Base-by-base conservation (phyloP, 2,113 vertebrate species). In the Indicator indicator region DNA sequence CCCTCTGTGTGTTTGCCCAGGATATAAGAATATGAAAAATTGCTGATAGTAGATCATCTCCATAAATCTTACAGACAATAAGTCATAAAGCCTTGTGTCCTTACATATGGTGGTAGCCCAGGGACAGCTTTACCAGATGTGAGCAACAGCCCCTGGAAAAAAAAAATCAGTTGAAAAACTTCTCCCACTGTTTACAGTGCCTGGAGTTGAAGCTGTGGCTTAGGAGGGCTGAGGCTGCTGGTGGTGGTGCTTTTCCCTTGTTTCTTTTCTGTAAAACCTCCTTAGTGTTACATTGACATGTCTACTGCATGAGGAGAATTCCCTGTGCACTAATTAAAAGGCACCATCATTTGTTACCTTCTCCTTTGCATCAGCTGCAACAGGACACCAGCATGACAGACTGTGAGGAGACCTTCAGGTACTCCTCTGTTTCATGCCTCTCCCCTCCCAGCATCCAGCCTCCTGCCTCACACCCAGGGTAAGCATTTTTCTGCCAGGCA, bases 11-110 rank as follows among this genome's bases (percentile, higher is more conserved):
- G 87, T 94, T 95, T 94, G 95, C 95, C 95, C 42, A 83, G 63
- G 89, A 91, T 97, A 96, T 59, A 86, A 95, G 96, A 97, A 97
- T 94, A 96, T 98, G 97, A 98, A 99, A 98, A 98, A 99, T 98
- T 97, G 98, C 98, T 98, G 98, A 98, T 98, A 88, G 50, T 98
- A 98, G 91, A 97, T 98, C 98, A 98, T 97, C 96, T 97, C 97
- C 98, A 99, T 99, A 98, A 99, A 99, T 99, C 98, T 99, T 98
- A 80, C 96, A 95, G 96, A 98, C 98, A 98, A 97, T 97, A 97
- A 98, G 97, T 97, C 96, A 97, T 97, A 98, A 98, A 98, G 95
- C 96, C 97, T 94, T 89, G 97, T 98, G 98, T 98, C 97, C 97
- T 98, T 98, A 97, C 98, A 98, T 97, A 97, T 97, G 98, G 97